A percentile compares a stretch with the other conserved stretches of the same genome.
Conservation (phyloP, 2,888 invertebrate species). For the Copidosoma aretas region DNA sequence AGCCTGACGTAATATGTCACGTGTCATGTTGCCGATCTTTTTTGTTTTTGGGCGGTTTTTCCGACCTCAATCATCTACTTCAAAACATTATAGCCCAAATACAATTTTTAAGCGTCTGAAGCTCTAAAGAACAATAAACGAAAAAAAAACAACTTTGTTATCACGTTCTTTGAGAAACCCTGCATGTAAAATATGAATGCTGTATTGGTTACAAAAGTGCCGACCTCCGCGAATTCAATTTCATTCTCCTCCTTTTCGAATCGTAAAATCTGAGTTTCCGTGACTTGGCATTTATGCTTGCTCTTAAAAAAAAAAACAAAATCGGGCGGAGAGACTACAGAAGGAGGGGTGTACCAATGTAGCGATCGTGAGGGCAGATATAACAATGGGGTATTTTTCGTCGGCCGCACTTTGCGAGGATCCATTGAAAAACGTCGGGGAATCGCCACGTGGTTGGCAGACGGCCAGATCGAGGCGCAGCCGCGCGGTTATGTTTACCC, state of each 20-base stretch:
- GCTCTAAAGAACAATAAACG: no score
- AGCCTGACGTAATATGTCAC: no score
- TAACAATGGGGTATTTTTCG: background rate
- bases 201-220: no score
- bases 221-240: background rate
- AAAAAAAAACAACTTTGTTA: no score
- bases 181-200: no score
- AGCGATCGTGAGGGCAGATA: background rate
- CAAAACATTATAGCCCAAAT: no score
- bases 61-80: no score
- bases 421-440: slow-evolving; percentile 27
- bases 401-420: slow-evolving; percentile 12
- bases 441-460: slow-evolving; percentile 54
- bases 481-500: slow-evolving; percentile 52
- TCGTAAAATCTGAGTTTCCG: background rate
- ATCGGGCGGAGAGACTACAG: background rate
- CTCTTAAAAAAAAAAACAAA: background rate
- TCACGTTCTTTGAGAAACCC: no score
- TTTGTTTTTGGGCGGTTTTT: no score
- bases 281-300: background rate
- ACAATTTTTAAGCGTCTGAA: no score
- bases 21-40: no score
- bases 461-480: slow-evolving; percentile 43
- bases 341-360: background rate
- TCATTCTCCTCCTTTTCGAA: background rate